A percentile compares a stretch with the other conserved stretches of the same genome.
Evolutionary conservation across 1,140 invertebrate species (phyloP).

Genomic region (Drosophila takahashii): DNA sequence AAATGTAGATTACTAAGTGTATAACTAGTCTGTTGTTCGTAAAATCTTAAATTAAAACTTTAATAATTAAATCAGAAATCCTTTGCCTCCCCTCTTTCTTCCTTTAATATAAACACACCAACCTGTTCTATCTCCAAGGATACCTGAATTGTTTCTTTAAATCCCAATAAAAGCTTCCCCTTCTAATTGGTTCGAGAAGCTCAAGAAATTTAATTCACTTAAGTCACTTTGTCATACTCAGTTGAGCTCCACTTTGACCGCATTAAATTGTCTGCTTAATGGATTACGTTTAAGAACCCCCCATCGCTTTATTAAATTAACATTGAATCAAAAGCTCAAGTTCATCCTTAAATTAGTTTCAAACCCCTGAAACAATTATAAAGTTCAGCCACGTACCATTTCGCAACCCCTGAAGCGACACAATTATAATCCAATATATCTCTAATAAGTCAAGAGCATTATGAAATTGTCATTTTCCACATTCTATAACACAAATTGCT

Average conservation of each 20-base stretch:
- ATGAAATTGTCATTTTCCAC: constrained; percentile 50
- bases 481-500: constrained; percentile 44
- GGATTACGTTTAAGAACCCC: constrained; percentile 25
- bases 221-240: not conserved
- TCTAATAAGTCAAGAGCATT: constrained; percentile 50
- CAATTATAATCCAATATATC: constrained; percentile 50
- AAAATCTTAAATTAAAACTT: no score
- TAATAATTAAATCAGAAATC: no score
- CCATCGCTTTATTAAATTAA: constrained; percentile 33
- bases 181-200: not conserved
- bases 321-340: constrained; percentile 28
- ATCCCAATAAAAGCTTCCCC: no score
- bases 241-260: not conserved
- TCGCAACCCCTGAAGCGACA: constrained; percentile 15
- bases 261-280: constrained; percentile 31
- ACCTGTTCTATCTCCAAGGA: not conserved
- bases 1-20: no score
- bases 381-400: constrained; percentile 36
- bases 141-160: not conserved
- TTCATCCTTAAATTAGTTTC: constrained; percentile 25
- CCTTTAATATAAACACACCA: no score
- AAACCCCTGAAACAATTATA: constrained; percentile 32
- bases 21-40: no score
- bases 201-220: constrained; percentile 8
- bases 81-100: no score